Evolutionary conservation across 2,113 vertebrate species (phyloP).

Genomic region (Cephalophus harveyi): DNA sequence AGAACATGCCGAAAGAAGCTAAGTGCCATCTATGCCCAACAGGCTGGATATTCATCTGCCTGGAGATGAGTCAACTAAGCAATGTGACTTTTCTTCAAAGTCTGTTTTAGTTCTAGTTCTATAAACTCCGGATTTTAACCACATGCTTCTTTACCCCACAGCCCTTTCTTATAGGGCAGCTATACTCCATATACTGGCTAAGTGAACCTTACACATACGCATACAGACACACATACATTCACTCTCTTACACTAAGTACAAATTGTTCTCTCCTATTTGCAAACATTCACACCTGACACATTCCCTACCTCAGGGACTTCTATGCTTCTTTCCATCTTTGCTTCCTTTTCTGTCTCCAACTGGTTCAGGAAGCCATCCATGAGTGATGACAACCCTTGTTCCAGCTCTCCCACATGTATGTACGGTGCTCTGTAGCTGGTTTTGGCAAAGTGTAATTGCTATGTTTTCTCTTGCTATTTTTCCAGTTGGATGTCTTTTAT

Average conservation of each 20-base stretch:
- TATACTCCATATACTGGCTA: background rate
- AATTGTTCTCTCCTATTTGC: background rate
- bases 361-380: background rate
- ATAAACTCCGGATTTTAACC: background rate
- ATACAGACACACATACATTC: background rate
- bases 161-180: background rate
- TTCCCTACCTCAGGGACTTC: background rate
- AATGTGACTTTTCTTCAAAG: background rate
- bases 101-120: background rate
- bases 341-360: background rate
- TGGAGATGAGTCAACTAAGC: background rate
- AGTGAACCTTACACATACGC: background rate
- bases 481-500: background rate
- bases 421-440: background rate
- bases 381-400: background rate
- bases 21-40: background rate
- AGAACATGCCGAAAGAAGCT: background rate
- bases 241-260: background rate
- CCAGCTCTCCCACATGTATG: background rate
- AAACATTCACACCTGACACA: background rate
- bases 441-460: background rate
- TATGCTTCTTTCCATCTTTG: background rate
- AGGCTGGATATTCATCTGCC: background rate
- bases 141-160: background rate
- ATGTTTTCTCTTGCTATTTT: conserved; percentile 3